Evolutionary conservation across 30 jellyfish, hydroid and myxozoan species (phyloP).

Genomic region (Pseudorhiza aurosa): DNA sequence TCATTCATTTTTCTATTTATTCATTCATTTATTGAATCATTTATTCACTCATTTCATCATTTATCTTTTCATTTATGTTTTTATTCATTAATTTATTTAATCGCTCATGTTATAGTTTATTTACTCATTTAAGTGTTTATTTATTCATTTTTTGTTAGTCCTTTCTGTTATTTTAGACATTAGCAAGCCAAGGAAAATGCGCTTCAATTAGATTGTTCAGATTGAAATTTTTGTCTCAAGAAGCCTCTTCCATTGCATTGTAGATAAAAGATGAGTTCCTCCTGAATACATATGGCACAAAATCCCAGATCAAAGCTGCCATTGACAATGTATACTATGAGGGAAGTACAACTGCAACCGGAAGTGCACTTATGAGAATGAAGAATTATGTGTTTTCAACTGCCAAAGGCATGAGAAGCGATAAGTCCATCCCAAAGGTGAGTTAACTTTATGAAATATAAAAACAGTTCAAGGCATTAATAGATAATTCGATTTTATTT

Average conservation of each 20-base stretch:
- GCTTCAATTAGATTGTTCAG: not conserved
- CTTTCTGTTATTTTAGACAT: too few species aligned
- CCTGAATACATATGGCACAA: conserved; percentile 33
- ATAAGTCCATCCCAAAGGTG: conserved; percentile 93
- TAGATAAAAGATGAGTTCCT: conserved; percentile 7
- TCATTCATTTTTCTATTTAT: too few species aligned
- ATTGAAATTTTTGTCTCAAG: too few species aligned
- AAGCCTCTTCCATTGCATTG: too few species aligned
- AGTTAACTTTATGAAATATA: not conserved
- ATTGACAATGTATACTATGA: conserved; percentile 71
- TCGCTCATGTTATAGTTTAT: too few species aligned
- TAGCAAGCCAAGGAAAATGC: not conserved
- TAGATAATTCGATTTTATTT: too few species aligned
- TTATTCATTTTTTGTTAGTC: too few species aligned
- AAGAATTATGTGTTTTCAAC: conserved; percentile 45
- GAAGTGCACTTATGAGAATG: conserved; percentile 87
- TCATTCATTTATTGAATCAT: too few species aligned
- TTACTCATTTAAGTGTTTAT: too few species aligned
- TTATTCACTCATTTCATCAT: not conserved
- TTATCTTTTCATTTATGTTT: not conserved
- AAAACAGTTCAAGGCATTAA: too few species aligned
- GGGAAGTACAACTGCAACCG: conserved; percentile 93
- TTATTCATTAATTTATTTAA: too few species aligned
- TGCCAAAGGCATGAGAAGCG: conserved; percentile 79
- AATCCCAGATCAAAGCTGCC: conserved; percentile 64